phyloP scores from a whole-genome alignment of 2,113 vertebrate species.

The Lagopus muta region DNA sequence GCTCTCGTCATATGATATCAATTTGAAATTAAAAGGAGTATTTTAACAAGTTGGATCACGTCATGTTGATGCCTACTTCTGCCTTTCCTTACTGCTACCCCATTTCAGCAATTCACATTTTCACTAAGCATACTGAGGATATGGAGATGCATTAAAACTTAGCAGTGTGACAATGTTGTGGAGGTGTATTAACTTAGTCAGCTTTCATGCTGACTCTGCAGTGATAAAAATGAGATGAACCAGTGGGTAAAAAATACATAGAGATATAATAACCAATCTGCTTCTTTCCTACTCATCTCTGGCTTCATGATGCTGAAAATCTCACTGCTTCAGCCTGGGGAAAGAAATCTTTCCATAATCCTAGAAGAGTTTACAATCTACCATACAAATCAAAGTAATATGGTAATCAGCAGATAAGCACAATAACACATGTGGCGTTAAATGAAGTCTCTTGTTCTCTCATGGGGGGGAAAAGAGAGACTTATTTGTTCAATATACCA shows the following conservation, averaged over 20 bases:
- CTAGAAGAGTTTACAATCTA: constrained; percentile 72
- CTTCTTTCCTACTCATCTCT: constrained; percentile 55
- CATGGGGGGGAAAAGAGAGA: constrained; percentile 46
- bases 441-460: constrained; percentile 77
- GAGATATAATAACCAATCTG: constrained; percentile 59
- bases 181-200: constrained; percentile 46
- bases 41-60: constrained; percentile 26
- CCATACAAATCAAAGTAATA: constrained; percentile 77
- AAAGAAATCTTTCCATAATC: constrained; percentile 72
- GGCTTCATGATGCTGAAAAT: constrained; percentile 68
- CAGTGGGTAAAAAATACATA: constrained; percentile 60
- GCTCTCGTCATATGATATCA: not conserved
- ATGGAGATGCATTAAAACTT: constrained; percentile 47
- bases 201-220: constrained; percentile 60
- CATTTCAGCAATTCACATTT: constrained; percentile 33
- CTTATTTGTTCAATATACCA: constrained; percentile 73
- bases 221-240: constrained; percentile 67
- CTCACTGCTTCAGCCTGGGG: constrained; percentile 60
- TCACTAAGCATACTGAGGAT: constrained; percentile 2
- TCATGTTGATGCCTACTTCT: not conserved
- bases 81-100: not conserved
- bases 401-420: constrained; percentile 75
- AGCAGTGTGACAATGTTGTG: not conserved
- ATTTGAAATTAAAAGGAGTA: constrained; percentile 8
- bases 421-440: constrained; percentile 65